phyloP scores from a whole-genome alignment of 2,113 vertebrate species.

The Colistium nudipinnis region DNA sequence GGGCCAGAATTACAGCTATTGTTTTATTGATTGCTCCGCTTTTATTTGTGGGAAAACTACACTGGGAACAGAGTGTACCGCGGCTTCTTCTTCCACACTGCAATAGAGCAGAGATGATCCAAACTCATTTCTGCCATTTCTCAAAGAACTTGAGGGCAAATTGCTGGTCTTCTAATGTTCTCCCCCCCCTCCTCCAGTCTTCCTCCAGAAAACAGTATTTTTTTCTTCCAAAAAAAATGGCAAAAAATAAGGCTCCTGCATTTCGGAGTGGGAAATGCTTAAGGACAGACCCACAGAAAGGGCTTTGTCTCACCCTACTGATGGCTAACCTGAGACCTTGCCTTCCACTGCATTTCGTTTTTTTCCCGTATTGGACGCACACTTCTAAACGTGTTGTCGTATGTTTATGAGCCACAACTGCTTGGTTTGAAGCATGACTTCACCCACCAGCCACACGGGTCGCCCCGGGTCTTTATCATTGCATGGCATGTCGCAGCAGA shows the following conservation, averaged over 20 bases:
- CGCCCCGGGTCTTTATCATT: constrained; percentile 55
- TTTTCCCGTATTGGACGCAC: constrained; percentile 12
- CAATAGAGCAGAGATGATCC: constrained; percentile 43
- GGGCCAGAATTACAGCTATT: constrained; percentile 62
- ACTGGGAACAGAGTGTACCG: constrained; percentile 48
- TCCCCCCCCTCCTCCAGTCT: not conserved
- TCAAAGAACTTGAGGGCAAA: constrained; percentile 45
- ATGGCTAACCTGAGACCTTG: constrained; percentile 34
- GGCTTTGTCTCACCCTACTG: constrained; percentile 40
- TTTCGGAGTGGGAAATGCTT: constrained; percentile 63
- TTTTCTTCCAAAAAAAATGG: constrained; percentile 29
- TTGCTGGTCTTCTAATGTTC: constrained; percentile 39
- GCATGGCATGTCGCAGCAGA: constrained; percentile 50
- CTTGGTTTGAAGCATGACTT: constrained; percentile 49
- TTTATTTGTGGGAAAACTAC: constrained; percentile 66
- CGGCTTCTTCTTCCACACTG: constrained; percentile 25
- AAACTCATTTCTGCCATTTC: constrained; percentile 40
- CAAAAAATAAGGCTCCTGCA: constrained; percentile 55
- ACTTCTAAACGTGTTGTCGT: constrained; percentile 43
- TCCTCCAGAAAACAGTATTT: no score
- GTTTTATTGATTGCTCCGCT: constrained; percentile 70
- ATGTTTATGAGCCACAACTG: constrained; percentile 38
- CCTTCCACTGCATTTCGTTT: constrained; percentile 10
- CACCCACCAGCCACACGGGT: constrained; percentile 49
- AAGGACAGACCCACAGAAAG: constrained; percentile 34